Evolutionary conservation across 2,797 vertebrate genomes (phyloP), one percentile per base, ranked within the genome.

Genomic region (Jordanella pulchra): DNA sequence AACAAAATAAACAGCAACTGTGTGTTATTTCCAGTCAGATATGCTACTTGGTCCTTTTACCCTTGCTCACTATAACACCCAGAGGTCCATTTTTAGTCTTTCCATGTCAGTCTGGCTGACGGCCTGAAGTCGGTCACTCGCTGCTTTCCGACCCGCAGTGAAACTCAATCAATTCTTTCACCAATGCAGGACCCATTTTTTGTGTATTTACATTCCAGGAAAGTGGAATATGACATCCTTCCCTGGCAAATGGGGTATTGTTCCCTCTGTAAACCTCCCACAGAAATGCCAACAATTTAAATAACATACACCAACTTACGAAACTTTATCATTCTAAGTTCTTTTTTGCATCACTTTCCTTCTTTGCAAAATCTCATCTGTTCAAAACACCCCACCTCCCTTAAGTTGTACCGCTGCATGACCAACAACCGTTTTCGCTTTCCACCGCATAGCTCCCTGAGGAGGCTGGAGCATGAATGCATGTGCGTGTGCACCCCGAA

Each of bases 1-100:
- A 55, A 75, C 69, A 79, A 82, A 87, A 88, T 84, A 86, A 88
- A 89, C 47, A 76, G 74, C 87, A 89, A 90, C 86, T 88, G 86
- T 71, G 79, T 86, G 87, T 88, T 90, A 89, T 89, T 90, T 90
- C 84, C 85, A 89, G 86, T 85, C 86, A 89, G 87, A 86, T 86
- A 89, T 90, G 85, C 82, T 85, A 79, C 85, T 89, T 87, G 89
- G 86, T 90, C 86, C 82, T 93, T 63, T 89, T 89, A 90, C 89
- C 87, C 88, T 91, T 88, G 87, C 81, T 80, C 75, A 2, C 79
- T 80, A 71, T 70, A 48, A 61, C 77, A 75, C 75, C 83, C 78
- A 80, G 54, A 58, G 61, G 71, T 90, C 92, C 90, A 91, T 90
- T 89, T 92, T 90, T 91, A 92, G 89, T 88, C 82, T 77, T 73